Base-by-base conservation (phyloP, 1,140 invertebrate genomes). In the Diploscapter pachys region DNA sequence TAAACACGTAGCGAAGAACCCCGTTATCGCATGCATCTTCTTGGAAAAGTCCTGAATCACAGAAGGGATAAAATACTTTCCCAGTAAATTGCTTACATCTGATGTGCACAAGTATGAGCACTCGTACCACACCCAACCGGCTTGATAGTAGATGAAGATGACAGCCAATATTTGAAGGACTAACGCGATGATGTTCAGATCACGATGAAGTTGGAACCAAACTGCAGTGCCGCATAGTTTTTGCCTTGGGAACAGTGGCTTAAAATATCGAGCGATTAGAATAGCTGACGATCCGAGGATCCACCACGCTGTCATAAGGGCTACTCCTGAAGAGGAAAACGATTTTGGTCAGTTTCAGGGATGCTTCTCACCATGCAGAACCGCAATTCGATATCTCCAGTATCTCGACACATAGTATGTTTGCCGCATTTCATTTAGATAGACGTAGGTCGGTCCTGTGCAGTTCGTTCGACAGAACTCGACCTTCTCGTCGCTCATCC, bases 61-160 rank as follows among this genome's bases (percentile, higher is more conserved):
- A 1, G 56, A 3, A 71, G 5, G 63, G 13, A 9, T 31, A 62
- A 72, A 72, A 8, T 4, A 55, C 11, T 31, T 31, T 31, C 31
- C 31, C 31, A 31, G 31, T 31, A 31, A 31, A 31, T 31, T 50
- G 57, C 69, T 72, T 3, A 63, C 67, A 64, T 73, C 76, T n/a
- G 66, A 74, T 52, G 76, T 77, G 55, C 76, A 77, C 66, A 66
- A 69, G 31, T 77, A 74, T 0, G 66, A 74, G 56, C 75, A 76
- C 53, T 76, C 62, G 70, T 76, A 76, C 75, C 75, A 76, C 3
- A 76, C 75, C 75, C 72, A 73, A 66, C 76, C 76, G 5, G 76
- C 72, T 61, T 77, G 76, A 54, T 69, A 73, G 65, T 74, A 77
- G 55, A 77, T 77, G 50, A 69, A 55, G 5, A 75, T 3, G 11